Evolutionary conservation across 2,797 vertebrate species (phyloP).

Genomic region (Phataginus tricuspis): DNA sequence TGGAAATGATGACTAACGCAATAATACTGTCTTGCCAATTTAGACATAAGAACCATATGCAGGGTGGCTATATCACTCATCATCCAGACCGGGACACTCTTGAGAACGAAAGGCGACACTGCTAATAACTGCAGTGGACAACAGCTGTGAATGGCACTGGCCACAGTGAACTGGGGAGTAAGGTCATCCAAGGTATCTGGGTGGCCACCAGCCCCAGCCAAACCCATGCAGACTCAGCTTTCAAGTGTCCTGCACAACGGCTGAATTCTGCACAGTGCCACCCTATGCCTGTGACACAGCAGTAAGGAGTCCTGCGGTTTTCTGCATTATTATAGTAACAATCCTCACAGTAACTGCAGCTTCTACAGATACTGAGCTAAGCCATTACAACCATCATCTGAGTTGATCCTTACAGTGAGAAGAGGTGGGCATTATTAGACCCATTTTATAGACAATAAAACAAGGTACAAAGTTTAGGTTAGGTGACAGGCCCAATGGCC

Average conservation of each 20-base stretch:
- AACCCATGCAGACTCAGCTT: neutral
- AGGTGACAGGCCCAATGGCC: neutral
- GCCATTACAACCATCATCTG: neutral
- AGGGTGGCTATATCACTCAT: neutral
- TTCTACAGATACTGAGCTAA: neutral
- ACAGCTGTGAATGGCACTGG: neutral
- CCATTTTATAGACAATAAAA: conserved; percentile 18
- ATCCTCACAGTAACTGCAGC: neutral
- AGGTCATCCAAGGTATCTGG: neutral
- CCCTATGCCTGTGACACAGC: neutral
- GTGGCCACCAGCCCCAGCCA: neutral
- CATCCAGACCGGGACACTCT: neutral
- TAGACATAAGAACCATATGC: neutral
- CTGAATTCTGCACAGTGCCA: neutral
- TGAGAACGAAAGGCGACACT: neutral
- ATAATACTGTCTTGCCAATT: neutral
- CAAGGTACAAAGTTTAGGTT: neutral
- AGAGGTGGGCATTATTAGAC: neutral
- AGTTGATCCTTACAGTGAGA: neutral
- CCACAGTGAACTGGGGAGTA: neutral
- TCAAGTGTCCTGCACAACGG: neutral
- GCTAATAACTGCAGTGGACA: neutral
- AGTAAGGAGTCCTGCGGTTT: neutral
- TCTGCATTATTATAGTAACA: neutral
- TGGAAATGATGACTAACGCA: neutral